Base-by-base conservation (phyloP, 2,888 invertebrate genomes). In the Ochropacha duplaris region DNA sequence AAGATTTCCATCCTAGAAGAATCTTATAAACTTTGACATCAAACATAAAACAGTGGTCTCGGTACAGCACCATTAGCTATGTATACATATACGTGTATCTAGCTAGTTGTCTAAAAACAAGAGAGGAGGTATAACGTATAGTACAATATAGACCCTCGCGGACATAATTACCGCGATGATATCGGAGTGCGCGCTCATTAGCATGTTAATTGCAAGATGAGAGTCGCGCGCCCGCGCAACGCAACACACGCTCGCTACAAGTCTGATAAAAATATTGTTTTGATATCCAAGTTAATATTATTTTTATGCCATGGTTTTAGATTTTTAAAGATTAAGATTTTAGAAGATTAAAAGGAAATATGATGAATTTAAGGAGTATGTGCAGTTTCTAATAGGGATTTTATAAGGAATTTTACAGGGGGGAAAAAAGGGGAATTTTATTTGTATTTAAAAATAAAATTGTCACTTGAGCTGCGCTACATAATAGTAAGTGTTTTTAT, bases 81-180 rank as follows among this genome's bases (percentile, higher is more conserved):
- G 50, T 24, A 31, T 12, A 12, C 24, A 2, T 12, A 76, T 78
- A 70, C 74, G 74, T 73, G 76, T 73, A n/a, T n/a, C n/a, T n/a
- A n/a, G n/a, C 67, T 65, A 63, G 75, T 78, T 81, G 80, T 86
- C 82, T 80, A 74, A 81, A 81, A 77, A 65, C 74, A 74, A 71
- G 73, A 79, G 75, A 68, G 67, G 67, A 80, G 69, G 76, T 79
- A 85, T 87, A 86, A 84, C 83, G 76, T 83, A 81, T 78, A 71
- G 78, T 86, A 86, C 82, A 85, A 85, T 88, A 90, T 83, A 84
- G 86, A 83, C 81, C 80, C 80, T 78, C 75, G 77, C 81, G 84
- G 85, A 85, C 86, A 86, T 91, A 88, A 91, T 90, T 88, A 90
- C 87, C 72, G 81, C 78, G 91, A 90, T 91, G 87, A 87, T 91